Evolutionary conservation across 2,797 vertebrate species (phyloP).

Genomic region (Chaenodraco wilsoni): DNA sequence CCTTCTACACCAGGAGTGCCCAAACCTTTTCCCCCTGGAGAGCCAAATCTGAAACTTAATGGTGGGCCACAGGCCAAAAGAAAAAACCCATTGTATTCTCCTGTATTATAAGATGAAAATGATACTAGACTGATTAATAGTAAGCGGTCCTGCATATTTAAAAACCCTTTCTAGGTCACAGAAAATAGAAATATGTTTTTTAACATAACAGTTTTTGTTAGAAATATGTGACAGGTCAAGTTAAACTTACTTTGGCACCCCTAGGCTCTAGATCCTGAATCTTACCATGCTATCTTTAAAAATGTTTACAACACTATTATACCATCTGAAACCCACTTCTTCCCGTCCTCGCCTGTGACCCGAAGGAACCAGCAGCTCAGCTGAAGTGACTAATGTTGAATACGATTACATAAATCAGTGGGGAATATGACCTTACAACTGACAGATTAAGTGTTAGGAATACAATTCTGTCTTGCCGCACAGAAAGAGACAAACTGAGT

Average conservation of each 20-base stretch:
- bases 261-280: neutral
- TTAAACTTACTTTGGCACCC: too few relatives aligned
- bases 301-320: constrained; percentile 15
- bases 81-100: too few relatives aligned
- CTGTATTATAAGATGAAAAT: too few relatives aligned
- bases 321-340: constrained; percentile 26
- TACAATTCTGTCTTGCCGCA: constrained; percentile 76
- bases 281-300: constrained; percentile 22
- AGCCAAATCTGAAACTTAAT: too few relatives aligned
- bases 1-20: neutral
- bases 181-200: too few relatives aligned
- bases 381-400: constrained; percentile 77
- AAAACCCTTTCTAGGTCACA: too few relatives aligned
- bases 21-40: too few relatives aligned
- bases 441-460: constrained; percentile 81
- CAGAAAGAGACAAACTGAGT: constrained; percentile 70
- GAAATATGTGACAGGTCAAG: too few relatives aligned
- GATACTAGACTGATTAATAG: too few relatives aligned
- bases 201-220: too few relatives aligned
- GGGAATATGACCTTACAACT: constrained; percentile 81
- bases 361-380: constrained; percentile 56
- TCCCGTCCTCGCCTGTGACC: constrained; percentile 61
- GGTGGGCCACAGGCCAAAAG: too few relatives aligned
- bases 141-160: too few relatives aligned
- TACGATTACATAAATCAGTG: constrained; percentile 81